A percentile compares a stretch with the other conserved stretches of the same genome.
Evolutionary conservation across 1,140 invertebrate species (phyloP).

Genomic region (Onthophagus taurus): DNA sequence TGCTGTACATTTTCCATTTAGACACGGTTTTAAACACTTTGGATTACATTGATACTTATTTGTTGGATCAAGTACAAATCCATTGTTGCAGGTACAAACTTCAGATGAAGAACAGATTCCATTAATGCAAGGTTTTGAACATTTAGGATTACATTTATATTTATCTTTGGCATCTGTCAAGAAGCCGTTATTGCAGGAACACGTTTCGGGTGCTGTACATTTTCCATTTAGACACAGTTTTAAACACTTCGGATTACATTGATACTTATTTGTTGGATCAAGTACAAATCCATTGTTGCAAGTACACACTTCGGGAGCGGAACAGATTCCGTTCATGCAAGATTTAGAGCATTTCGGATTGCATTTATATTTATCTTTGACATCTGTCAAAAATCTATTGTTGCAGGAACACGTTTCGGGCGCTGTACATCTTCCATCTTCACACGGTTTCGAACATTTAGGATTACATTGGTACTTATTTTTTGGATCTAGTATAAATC

Average conservation of each 20-base stretch:
- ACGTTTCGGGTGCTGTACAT: slow-evolving; percentile 22
- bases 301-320: slow-evolving; percentile 32
- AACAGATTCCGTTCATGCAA: slow-evolving; percentile 40
- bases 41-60: slow-evolving; percentile 39
- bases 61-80: neutral
- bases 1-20: slow-evolving; percentile 35
- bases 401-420: slow-evolving; percentile 41
- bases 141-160: slow-evolving; percentile 41
- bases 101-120: slow-evolving; percentile 38
- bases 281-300: slow-evolving; percentile 37
- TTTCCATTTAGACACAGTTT: slow-evolving; percentile 23
- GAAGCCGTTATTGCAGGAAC: slow-evolving; percentile 31
- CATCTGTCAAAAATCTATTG: slow-evolving; percentile 30
- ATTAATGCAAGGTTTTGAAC: slow-evolving; percentile 27
- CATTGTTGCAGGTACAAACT: slow-evolving; percentile 36
- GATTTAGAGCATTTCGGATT: slow-evolving; percentile 44
- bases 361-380: slow-evolving; percentile 28
- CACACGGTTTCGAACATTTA: slow-evolving; percentile 33
- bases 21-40: slow-evolving; percentile 44
- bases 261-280: slow-evolving; percentile 1
- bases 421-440: slow-evolving; percentile 38
- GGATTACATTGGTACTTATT: slow-evolving; percentile 18
- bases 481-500: slow-evolving; percentile 38
- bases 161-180: neutral
- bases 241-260: slow-evolving; percentile 24